Evolutionary conservation across 2,113 vertebrate genomes (phyloP), one percentile per base, ranked within the genome.

Genomic region (Zosterops borbonicus): DNA sequence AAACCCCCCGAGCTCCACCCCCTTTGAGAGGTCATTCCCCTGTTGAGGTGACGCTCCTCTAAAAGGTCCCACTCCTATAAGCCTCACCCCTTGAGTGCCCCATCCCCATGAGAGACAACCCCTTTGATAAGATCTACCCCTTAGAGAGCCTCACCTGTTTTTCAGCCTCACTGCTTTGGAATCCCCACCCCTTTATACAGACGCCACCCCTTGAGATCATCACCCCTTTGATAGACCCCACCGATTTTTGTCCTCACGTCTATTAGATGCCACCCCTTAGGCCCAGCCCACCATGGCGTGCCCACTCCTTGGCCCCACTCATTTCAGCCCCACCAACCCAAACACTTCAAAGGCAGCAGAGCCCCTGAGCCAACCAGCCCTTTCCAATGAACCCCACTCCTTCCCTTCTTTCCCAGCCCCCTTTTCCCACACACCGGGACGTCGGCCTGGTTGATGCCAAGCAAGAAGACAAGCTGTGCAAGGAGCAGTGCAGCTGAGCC

Each of bases 401-500:
- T 46, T 69, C 53, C 63, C n/a, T 39, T 49, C 47, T 47, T 63
- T 47, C n/a, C 24, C 98, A 99, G 46, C 5, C 53, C 63, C 33
- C 37, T 60, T 52, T 78, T 16, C 33, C 47, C 84, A 87, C 84
- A 53, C 74, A 87, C 99, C 83, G 98, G 98, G 84, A 98, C 98
- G 92, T 99, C 99, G 0, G 99, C 98, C 95, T 99, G 99, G 97
- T 99, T 99, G 98, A 99, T 99, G 86, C 99, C 99, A 42, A 99
- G 97, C 75, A 99, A 97, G 97, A 99, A 99, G 97, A 99, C 96
- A 52, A 99, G 98, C 97, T 99, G 98, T 0, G 99, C 98, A 69
- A 99, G 96, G 91, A 99, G 98, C 62, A 99, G 98, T 2, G 99
- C 98, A 0, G 96, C 94, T 5, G 98, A 97, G 5, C 98, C 98